Base-by-base conservation (phyloP, 2,797 vertebrate species). In the Myotis vivesi region DNA sequence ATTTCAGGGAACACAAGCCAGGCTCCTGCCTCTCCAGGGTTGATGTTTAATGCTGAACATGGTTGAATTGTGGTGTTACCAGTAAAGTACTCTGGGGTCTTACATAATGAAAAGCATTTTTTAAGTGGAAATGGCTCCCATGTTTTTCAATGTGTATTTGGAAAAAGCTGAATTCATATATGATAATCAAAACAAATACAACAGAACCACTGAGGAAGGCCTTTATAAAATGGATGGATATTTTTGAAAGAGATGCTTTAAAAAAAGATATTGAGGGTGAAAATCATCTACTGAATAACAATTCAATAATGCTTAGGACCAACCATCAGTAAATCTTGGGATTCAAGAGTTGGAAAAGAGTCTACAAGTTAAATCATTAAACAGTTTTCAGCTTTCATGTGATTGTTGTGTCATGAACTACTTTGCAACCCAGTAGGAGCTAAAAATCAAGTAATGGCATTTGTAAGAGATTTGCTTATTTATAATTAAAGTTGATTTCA, bases 71-170 rank as follows among this genome's bases (percentile, higher is more conserved):
- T 72, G 84, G 36, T 83, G 93, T 95, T 96, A 97, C 64, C 85
- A 92, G 25, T 82, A 81, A 94, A 86, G 76, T 79, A 87, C 53
- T 10, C 5, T 59, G 89, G 36, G 94, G 41, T 69, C 87, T 94
- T 86, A 95, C 0, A 2, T 97, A 82, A 98, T 87, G 64, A 94
- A 97, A 98, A 94, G 13, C 62, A 94, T 89, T 97, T 96, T 97
- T 95, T 79, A 97, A 94, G 49, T 76, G 44, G 84, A 95, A 97
- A 93, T 55, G 10, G 94, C 71, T 97, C 95, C 16, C 53, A 77
- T 3, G 0, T 90, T 96, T 96, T 96, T n/a, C 9, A 59, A 62
- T 87, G 64, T 90, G 66, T 30, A 6, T 68, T 36, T 89, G 59
- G 87, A 96, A 71, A 88, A 95, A 83, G 41, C 11, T 92, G 71